phyloP scores from a whole-genome alignment of 2,888 invertebrate genomes.

The Sarcophaga carnaria region DNA sequence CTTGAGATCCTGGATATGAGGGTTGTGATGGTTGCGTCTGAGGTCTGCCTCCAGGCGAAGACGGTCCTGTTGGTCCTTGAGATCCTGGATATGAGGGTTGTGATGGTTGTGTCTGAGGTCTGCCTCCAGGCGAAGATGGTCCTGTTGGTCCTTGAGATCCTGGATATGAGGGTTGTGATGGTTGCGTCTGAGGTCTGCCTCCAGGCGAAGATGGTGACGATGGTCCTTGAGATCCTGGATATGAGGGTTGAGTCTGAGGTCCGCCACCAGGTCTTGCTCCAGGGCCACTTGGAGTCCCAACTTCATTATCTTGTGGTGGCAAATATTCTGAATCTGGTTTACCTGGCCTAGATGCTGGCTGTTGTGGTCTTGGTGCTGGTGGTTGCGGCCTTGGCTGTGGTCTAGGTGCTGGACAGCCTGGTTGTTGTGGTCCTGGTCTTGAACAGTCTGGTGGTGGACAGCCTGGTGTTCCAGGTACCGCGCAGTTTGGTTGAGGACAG shows the following conservation, averaged over 20 bases:
- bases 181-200: constrained; percentile 44
- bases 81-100: constrained; percentile 62
- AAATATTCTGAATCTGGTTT: constrained; percentile 70
- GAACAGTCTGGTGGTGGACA: constrained; percentile 11
- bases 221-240: constrained; percentile 37
- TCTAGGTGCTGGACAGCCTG: constrained; percentile 65
- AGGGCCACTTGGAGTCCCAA: constrained; percentile 57
- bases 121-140: constrained; percentile 33
- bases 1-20: constrained; percentile 52
- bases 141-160: constrained; percentile 48
- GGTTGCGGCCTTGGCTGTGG: constrained; percentile 43
- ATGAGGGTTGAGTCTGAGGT: constrained; percentile 53
- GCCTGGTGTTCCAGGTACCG: constrained; percentile 28
- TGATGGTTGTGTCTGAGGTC: constrained; percentile 52
- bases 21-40: constrained; percentile 64
- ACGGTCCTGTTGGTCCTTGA: constrained; percentile 13
- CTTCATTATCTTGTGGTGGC: constrained; percentile 71
- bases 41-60: constrained; percentile 28
- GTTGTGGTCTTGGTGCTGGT: constrained; percentile 32
- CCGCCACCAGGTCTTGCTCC: constrained; percentile 36
- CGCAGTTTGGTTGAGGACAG: background rate
- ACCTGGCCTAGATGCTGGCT: constrained; percentile 35
- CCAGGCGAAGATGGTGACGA: constrained; percentile 21
- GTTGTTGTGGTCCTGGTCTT: constrained; percentile 54
- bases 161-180: constrained; percentile 62